Conservation (phyloP, 53 echinoderm and acorn worm species). For the Pentamera pediparva region DNA sequence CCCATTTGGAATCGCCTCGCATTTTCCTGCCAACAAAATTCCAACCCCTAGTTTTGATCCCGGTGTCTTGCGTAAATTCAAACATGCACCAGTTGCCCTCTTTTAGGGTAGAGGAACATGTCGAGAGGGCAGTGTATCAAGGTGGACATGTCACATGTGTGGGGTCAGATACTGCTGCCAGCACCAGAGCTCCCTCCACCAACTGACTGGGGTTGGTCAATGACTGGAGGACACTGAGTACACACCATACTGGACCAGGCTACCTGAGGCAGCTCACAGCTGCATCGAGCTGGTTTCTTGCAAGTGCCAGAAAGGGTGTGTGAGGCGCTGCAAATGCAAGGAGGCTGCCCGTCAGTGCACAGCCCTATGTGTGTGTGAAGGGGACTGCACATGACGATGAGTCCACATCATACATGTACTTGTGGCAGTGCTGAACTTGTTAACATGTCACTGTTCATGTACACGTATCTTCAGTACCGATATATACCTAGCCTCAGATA, state of each 20-base stretch:
- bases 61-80: too few relatives aligned
- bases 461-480: not conserved
- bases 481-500: not conserved
- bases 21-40: too few relatives aligned
- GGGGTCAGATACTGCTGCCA: constrained; percentile 28
- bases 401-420: constrained; percentile 5
- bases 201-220: constrained; percentile 14
- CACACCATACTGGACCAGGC: constrained; percentile 1
- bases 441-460: constrained; percentile 17
- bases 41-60: too few relatives aligned
- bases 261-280: constrained; percentile 15
- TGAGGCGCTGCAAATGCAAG: constrained; percentile 17
- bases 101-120: constrained; percentile 39
- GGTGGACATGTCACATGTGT: constrained; percentile 28
- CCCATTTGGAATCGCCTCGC: too few relatives aligned
- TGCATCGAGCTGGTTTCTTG: constrained; percentile 21
- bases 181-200: constrained; percentile 17
- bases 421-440: constrained; percentile 21
- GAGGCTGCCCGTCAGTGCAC: constrained; percentile 7
- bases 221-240: constrained; percentile 18
- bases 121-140: constrained; percentile 37
- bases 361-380: constrained; percentile 5
- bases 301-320: constrained; percentile 24
- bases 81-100: too few relatives aligned
- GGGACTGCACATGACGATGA: constrained; percentile 23